A percentile compares a stretch with the other conserved stretches of the same genome.
Conservation (phyloP, 2,888 invertebrate species). For the Tinea trinotella region DNA sequence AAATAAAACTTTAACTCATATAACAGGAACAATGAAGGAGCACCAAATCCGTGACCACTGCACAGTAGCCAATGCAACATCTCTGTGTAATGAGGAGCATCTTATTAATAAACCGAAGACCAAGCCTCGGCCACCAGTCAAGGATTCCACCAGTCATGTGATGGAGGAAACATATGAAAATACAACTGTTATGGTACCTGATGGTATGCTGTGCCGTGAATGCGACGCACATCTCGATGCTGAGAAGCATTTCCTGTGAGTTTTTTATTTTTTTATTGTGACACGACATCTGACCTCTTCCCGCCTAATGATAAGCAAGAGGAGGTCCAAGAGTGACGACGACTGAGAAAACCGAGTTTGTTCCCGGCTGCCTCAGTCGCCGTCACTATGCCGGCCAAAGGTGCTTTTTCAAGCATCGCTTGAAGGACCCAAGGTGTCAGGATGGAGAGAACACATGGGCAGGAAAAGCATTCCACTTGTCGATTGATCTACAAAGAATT, state of each 20-base stretch:
- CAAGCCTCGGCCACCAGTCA: conserved; percentile 64
- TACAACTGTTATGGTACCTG: conserved; percentile 54
- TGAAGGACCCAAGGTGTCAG: too few species aligned
- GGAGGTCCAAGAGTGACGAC: too few species aligned
- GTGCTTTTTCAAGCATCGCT: too few species aligned
- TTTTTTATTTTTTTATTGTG: conserved; percentile 24
- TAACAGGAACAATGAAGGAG: conserved; percentile 69
- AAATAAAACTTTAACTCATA: neutral
- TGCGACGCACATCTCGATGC: conserved; percentile 80
- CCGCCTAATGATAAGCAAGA: too few species aligned
- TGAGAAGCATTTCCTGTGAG: conserved; percentile 87
- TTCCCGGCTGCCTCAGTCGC: too few species aligned
- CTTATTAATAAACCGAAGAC: conserved; percentile 61
- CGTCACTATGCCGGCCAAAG: too few species aligned
- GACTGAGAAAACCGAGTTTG: too few species aligned
- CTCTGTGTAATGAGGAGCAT: conserved; percentile 60
- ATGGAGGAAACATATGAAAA: conserved; percentile 55
- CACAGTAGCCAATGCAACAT: conserved; percentile 44
- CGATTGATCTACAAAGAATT: too few species aligned
- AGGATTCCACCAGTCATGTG: conserved; percentile 54
- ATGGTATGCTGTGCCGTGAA: conserved; percentile 79
- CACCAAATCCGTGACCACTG: conserved; percentile 69
- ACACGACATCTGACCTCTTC: too few species aligned
- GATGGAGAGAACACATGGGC: too few species aligned
- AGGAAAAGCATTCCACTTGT: too few species aligned